Evolutionary conservation across 2,888 invertebrate genomes (phyloP).

Genomic region (Dasysyrphus albostriatus): DNA sequence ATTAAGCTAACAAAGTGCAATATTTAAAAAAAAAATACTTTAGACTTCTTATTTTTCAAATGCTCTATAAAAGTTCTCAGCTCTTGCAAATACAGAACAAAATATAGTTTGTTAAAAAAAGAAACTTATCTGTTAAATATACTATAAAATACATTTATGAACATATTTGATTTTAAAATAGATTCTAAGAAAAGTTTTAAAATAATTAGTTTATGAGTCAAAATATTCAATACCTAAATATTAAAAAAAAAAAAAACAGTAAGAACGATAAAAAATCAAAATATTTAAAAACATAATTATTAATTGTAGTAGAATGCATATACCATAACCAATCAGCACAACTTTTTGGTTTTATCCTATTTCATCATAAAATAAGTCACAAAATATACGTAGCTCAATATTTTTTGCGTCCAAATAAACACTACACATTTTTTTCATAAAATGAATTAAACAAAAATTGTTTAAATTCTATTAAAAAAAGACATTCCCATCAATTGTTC

Average conservation of each 20-base stretch:
- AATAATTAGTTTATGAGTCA: slow-evolving; percentile 13
- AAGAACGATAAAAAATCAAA: background rate
- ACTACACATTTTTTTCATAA: background rate
- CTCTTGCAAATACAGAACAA: background rate
- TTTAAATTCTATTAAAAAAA: background rate
- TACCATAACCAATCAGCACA: slow-evolving; percentile 29
- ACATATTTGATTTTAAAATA: slow-evolving; percentile 17
- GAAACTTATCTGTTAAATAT: slow-evolving; percentile 23
- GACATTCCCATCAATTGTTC: slow-evolving; percentile 34
- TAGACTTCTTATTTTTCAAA: background rate
- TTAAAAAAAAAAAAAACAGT: background rate
- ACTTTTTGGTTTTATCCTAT: slow-evolving; percentile 24
- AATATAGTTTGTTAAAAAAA: background rate
- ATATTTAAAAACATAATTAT: background rate
- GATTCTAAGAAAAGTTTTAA: slow-evolving; percentile 25
- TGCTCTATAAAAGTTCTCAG: background rate
- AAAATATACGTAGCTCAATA: slow-evolving; percentile 17
- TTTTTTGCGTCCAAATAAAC: slow-evolving; percentile 21
- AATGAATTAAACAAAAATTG: background rate
- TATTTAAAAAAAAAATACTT: background rate
- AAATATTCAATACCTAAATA: background rate
- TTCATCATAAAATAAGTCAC: background rate
- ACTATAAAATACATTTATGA: slow-evolving; percentile 13
- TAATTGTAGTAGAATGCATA: slow-evolving; percentile 7
- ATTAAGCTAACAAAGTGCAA: slow-evolving; percentile 23